These are phyloP conservation scores for Tholera decimalis DNA, from an alignment of 2,888 invertebrate genomes.

Conservation along the genomic window DNA sequence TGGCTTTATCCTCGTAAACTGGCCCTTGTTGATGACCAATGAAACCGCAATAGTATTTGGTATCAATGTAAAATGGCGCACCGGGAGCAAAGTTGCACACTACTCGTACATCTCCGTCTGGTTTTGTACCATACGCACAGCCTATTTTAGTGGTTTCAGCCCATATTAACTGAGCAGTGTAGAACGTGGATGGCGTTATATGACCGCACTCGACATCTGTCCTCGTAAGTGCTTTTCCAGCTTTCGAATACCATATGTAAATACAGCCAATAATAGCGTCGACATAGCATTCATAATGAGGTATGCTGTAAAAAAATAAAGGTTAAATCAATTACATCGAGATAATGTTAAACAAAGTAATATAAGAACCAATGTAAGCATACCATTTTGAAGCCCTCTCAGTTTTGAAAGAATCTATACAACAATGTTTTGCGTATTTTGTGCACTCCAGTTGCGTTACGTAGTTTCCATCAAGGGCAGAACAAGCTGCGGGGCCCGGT, in stretches of 20 bases:
- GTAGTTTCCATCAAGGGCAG: constrained; percentile 78
- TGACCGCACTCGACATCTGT: constrained; percentile 83
- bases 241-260: constrained; percentile 83
- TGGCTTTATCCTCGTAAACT: constrained; percentile 33
- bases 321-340: constrained; percentile 4
- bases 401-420: constrained; percentile 65
- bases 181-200: constrained; percentile 74
- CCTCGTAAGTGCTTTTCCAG: constrained; percentile 71
- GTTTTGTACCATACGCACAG: constrained; percentile 79
- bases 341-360: neutral
- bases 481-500: constrained; percentile 84
- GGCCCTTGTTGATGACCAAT: constrained; percentile 67
- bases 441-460: constrained; percentile 85
- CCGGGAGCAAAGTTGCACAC: constrained; percentile 86
- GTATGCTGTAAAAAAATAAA: constrained; percentile 73
- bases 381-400: constrained; percentile 75
- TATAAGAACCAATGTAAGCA: neutral
- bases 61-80: constrained; percentile 79
- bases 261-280: constrained; percentile 83
- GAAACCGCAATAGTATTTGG: constrained; percentile 82
- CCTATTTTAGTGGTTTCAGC: constrained; percentile 84
- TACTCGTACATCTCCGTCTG: constrained; percentile 80
- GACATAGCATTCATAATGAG: constrained; percentile 81
- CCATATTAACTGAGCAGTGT: constrained; percentile 84
- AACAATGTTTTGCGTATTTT: constrained; percentile 81